A percentile compares a stretch with the other conserved stretches of the same genome.
phyloP scores from a whole-genome alignment of 2,797 vertebrate species.

The Eulemur albifrons region DNA sequence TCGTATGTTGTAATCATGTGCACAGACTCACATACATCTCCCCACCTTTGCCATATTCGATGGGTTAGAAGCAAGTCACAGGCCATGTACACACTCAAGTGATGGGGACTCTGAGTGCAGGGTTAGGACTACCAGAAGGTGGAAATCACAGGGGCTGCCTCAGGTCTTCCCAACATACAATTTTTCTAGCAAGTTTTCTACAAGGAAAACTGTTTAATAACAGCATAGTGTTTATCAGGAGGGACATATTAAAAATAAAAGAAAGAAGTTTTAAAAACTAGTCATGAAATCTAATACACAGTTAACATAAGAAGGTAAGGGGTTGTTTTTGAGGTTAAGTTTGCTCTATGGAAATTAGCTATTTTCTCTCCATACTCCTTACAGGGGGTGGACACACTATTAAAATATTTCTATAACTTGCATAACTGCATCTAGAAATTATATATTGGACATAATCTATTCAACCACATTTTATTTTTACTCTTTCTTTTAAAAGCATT shows the following conservation, averaged over 20 bases:
- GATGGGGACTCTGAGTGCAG: background rate
- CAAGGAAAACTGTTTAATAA: background rate
- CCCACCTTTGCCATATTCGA: background rate
- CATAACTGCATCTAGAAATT: conserved; percentile 35
- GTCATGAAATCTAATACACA: background rate
- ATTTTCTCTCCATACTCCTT: background rate
- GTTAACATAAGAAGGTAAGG: background rate
- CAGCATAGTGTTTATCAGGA: background rate
- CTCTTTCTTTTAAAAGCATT: conserved; percentile 68
- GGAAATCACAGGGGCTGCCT: accelerated
- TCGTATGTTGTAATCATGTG: background rate
- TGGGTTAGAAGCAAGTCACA: background rate
- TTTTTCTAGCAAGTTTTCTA: background rate
- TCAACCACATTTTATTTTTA: conserved; percentile 55
- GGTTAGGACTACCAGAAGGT: background rate
- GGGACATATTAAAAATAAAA: background rate
- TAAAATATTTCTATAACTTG: conserved; percentile 60
- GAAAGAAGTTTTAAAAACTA: background rate
- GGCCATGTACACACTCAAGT: accelerated
- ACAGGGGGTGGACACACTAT: background rate
- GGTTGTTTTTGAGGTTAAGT: background rate
- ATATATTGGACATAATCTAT: conserved; percentile 6
- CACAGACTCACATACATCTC: background rate
- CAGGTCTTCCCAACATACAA: background rate
- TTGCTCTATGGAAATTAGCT: background rate